Percentiles rank a stretch among this genome's conserved stretches.
phyloP scores from a whole-genome alignment of 2,888 invertebrate species.

The Patella ulyssiponensis region DNA sequence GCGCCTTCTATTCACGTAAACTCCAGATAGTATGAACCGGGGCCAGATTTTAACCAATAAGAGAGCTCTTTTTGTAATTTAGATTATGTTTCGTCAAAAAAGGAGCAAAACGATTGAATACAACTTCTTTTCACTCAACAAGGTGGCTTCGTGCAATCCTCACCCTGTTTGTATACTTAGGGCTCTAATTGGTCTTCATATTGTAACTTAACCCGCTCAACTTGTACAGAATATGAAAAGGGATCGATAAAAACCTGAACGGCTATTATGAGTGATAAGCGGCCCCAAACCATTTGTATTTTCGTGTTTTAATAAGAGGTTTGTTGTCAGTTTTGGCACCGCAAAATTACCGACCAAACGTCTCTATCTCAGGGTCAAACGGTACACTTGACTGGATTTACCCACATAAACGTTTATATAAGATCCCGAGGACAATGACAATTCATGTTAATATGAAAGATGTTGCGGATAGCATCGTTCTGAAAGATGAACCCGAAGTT shows the following conservation, averaged over 20 bases:
- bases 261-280: neutral
- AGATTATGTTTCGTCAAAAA: neutral
- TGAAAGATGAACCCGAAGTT: too few species aligned
- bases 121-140: conserved; percentile 9
- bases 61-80: neutral
- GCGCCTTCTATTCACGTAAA: neutral
- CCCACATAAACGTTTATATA: too few species aligned
- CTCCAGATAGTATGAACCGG: neutral
- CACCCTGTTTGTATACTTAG: neutral
- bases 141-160: conserved; percentile 3
- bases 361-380: neutral
- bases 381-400: neutral
- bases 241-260: neutral
- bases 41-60: neutral
- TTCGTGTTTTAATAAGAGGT: neutral
- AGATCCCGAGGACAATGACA: too few species aligned
- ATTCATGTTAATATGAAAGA: too few species aligned
- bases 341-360: neutral
- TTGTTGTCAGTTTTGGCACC: conserved; percentile 5
- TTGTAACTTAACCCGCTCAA: neutral
- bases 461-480: too few species aligned
- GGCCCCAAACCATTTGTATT: neutral
- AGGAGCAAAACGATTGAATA: conserved; percentile 13
- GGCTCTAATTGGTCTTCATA: conserved; percentile 8
- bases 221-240: neutral